Base-by-base conservation (phyloP, 2,113 vertebrate genomes). In the Gobius niger region DNA sequence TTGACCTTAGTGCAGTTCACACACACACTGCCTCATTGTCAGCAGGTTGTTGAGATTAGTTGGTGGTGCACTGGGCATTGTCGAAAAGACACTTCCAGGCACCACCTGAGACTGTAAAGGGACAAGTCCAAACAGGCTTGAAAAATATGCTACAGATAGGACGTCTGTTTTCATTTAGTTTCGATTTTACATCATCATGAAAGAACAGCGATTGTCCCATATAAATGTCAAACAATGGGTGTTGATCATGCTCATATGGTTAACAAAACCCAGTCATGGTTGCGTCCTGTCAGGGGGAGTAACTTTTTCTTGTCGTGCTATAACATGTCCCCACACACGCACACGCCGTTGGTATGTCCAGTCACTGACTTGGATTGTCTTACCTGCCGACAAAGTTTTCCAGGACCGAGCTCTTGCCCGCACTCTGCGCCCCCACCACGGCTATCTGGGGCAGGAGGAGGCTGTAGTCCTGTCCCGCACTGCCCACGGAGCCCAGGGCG, bases 301-400 rank as follows among this genome's bases (percentile, higher is more conserved):
- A 4, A 34, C 24, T 34, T 34, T 4, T 34, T 34, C 2, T 34
- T 51, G 6, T 51, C 16, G 3, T 53, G 50, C 9, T 18, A 52
- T 4, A 52, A 18, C 50, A 9, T 15, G 13, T 49, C 14, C 9
- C 14, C 13, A 47, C 4, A 34, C 24, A 34, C 24, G 5, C 24
- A 34, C 12, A 3, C 13, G 14, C 47, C 14, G 11, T 13, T 47
- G 47, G 47, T 47, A 13, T 10, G 47, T 10, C 47, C 47, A 47
- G 15, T 15, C 13, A 49, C 8, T 52, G 51, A 34, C 24, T 34
- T 34, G 16, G 16, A 9, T 52, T 52, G 50, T 63, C 63, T 82
- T 87, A 95, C 95, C 94, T 94, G 86, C 94, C 95, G 12, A 96
- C 94, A 70, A 94, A 95, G 90, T 94, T 97, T 79, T 96, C 95